phyloP scores from a whole-genome alignment of 2,113 vertebrate genomes.

The Elachura formosa region DNA sequence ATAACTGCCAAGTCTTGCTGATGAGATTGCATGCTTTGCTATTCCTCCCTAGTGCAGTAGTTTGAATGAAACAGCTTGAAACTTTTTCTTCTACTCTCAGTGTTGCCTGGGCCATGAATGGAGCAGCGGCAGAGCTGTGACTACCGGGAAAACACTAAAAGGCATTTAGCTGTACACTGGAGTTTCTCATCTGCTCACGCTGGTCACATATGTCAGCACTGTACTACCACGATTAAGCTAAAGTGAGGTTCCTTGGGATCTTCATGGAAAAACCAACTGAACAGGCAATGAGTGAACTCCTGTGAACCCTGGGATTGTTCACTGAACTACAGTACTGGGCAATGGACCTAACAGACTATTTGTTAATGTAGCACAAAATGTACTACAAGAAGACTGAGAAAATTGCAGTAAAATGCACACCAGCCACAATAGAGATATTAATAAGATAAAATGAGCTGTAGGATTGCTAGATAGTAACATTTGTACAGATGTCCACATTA shows the following conservation, averaged over 20 bases:
- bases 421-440: neutral
- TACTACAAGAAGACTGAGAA: neutral
- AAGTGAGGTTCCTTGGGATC: neutral
- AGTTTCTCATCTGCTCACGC: neutral
- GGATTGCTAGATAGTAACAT: neutral
- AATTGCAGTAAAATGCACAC: neutral
- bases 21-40: neutral
- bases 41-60: neutral
- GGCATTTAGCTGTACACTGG: neutral
- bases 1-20: constrained; percentile 1
- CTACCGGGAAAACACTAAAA: neutral
- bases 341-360: neutral
- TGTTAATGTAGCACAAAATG: neutral
- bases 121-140: neutral
- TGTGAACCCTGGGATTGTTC: neutral
- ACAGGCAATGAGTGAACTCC: neutral
- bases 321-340: neutral
- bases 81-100: neutral
- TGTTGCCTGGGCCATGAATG: neutral
- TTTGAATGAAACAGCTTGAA: neutral
- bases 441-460: neutral
- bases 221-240: neutral
- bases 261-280: fast-evolving
- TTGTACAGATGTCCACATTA: neutral
- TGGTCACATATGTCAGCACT: neutral